These are phyloP conservation scores for Panurus biarmicus DNA, from an alignment of 2,113 vertebrate species.

Conservation along the genomic window DNA sequence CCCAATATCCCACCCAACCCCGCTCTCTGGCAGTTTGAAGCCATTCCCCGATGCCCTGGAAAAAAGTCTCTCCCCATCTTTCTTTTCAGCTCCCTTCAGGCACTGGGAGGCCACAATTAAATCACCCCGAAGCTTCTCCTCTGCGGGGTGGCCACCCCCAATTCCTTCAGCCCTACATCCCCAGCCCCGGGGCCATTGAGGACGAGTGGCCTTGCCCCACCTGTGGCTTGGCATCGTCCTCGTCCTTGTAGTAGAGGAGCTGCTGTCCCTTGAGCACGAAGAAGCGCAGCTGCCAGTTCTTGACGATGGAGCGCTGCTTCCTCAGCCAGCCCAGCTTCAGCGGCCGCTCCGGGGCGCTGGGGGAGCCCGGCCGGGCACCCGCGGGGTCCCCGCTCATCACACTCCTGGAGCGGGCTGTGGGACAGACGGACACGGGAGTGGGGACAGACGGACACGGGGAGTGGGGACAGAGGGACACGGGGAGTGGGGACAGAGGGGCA, in stretches of 20 bases:
- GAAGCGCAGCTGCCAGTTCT: constrained; percentile 93
- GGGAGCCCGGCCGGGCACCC: constrained; percentile 4
- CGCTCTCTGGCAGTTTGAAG: neutral
- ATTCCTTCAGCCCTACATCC: neutral
- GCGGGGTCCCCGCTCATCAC: constrained; percentile 78
- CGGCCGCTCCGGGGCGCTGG: constrained; percentile 76
- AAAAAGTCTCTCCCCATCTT: neutral
- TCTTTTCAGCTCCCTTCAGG: neutral
- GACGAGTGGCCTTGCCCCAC: neutral
- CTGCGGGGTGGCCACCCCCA: neutral
- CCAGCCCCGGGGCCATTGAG: neutral
- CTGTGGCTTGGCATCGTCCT: constrained; percentile 84
- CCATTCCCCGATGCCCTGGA: neutral
- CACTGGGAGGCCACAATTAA: neutral
- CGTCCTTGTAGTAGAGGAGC: constrained; percentile 89
- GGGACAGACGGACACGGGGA: neutral
- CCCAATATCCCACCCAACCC: neutral
- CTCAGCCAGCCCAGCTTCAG: constrained; percentile 91
- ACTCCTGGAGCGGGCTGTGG: constrained; percentile 84
- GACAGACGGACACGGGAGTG: neutral
- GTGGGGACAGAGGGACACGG: neutral
- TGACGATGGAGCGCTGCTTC: constrained; percentile 90
- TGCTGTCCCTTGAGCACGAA: constrained; percentile 85
- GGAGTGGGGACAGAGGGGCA: neutral
- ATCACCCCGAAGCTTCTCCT: neutral